phyloP scores from a whole-genome alignment of 2,888 invertebrate genomes.

The Entomobrya multifasciata region DNA sequence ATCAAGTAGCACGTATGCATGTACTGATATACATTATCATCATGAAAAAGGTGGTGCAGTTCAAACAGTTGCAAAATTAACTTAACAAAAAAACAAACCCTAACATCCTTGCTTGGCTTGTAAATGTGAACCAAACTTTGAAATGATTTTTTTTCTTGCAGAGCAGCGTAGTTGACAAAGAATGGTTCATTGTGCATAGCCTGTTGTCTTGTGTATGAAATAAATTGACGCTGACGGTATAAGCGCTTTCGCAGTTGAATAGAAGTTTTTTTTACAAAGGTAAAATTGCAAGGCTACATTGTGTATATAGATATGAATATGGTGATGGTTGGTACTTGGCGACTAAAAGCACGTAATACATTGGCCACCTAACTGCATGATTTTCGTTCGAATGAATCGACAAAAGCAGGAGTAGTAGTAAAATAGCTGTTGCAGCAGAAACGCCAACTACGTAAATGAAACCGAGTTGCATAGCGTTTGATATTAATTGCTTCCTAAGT shows the following conservation, averaged over 20 bases:
- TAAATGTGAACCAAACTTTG: conserved; percentile 5
- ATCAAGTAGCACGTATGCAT: not conserved
- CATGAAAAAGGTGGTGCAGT: not conserved
- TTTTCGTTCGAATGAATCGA: conserved; percentile 1
- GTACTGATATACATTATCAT: not conserved
- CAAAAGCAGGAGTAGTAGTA: conserved; percentile 9
- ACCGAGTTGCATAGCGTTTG: conserved; percentile 8
- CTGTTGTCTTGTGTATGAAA: not conserved
- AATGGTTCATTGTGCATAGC: conserved; percentile 56
- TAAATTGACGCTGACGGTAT: not conserved
- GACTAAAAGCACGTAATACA: not conserved
- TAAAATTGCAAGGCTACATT: conserved; percentile 29
- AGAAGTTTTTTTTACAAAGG: conserved; percentile 2
- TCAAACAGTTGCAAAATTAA: not conserved
- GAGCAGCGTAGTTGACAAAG: conserved; percentile 32
- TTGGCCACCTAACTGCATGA: not conserved
- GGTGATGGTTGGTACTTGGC: too few species aligned
- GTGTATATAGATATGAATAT: not conserved
- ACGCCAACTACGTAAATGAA: conserved; percentile 40
- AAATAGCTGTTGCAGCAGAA: conserved; percentile 25
- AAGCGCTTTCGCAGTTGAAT: conserved; percentile 51
- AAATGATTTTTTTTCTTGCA: conserved; percentile 29
- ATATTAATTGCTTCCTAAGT: not conserved
- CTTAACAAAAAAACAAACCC: not conserved
- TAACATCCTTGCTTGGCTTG: not conserved